Evolutionary conservation across 2,797 vertebrate species (phyloP).

Genomic region (Peromyscus aztecus): DNA sequence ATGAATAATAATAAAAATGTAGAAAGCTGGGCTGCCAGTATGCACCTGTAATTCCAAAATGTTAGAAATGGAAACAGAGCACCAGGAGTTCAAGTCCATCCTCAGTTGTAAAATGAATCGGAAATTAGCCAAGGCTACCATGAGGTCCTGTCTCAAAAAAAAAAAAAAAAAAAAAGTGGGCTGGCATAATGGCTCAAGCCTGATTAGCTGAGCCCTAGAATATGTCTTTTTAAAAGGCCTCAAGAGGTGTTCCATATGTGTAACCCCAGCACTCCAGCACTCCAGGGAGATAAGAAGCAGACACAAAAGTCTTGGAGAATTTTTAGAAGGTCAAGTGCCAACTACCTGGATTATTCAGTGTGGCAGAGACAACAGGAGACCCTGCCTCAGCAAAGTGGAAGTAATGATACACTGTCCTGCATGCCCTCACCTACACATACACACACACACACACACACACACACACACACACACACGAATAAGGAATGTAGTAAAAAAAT

Average conservation of each 20-base stretch:
- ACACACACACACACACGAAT: background rate
- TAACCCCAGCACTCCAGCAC: background rate
- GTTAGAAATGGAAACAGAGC: background rate
- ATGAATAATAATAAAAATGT: background rate
- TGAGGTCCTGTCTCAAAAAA: background rate
- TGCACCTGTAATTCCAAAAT: background rate
- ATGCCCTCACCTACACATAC: background rate
- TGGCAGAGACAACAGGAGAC: background rate
- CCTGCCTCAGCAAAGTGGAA: background rate
- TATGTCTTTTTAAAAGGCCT: background rate
- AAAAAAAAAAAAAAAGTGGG: background rate
- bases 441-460: background rate
- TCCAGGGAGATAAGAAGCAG: background rate
- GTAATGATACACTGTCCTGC: background rate
- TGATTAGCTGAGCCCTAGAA: background rate
- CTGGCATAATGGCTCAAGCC: background rate
- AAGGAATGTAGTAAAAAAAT: background rate
- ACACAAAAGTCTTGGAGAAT: background rate
- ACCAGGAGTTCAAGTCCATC: background rate
- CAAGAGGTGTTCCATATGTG: background rate
- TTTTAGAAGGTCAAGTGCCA: background rate
- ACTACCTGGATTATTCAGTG: background rate
- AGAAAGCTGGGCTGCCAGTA: background rate
- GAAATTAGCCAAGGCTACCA: background rate
- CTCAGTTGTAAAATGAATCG: background rate